Evolutionary conservation across 2,888 invertebrate genomes (phyloP).

Genomic region (Aricia artaxerxes): DNA sequence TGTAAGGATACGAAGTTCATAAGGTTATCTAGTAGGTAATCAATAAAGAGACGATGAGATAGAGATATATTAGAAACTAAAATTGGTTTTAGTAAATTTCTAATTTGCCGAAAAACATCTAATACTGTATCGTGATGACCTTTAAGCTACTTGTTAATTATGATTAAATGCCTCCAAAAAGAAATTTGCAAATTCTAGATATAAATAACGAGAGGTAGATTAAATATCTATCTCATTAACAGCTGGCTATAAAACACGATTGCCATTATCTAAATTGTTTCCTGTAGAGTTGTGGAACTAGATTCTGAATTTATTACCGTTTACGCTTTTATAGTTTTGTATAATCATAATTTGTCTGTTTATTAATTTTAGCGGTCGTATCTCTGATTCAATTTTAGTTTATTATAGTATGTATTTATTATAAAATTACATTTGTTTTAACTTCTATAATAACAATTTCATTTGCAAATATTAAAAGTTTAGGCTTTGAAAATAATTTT

Average conservation of each 20-base stretch:
- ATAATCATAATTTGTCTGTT: conserved; percentile 2
- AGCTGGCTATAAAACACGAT: conserved; percentile 16
- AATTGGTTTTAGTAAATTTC: not conserved
- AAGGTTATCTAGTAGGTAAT: too few relatives aligned
- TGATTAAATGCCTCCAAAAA: not conserved
- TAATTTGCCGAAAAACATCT: not conserved
- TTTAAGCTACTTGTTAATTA: not conserved
- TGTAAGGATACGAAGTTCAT: too few relatives aligned
- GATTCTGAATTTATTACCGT: conserved; percentile 14
- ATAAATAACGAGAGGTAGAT: not conserved
- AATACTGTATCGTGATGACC: not conserved
- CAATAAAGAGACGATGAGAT: not conserved
- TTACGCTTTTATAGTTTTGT: conserved; percentile 22
- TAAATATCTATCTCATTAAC: conserved; percentile 11
- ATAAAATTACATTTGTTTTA: not conserved
- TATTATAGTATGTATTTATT: not conserved
- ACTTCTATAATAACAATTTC: not conserved
- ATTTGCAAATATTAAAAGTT: too few relatives aligned
- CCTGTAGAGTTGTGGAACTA: conserved; percentile 23
- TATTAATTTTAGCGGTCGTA: conserved; percentile 3
- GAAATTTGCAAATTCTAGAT: conserved; percentile 7
- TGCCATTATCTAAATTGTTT: conserved; percentile 22
- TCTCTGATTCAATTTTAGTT: not conserved
- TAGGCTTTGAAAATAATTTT: too few relatives aligned
- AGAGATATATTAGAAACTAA: not conserved